Evolutionary conservation across 2,113 vertebrate species (phyloP).

Genomic region (Ciconia stormi): DNA sequence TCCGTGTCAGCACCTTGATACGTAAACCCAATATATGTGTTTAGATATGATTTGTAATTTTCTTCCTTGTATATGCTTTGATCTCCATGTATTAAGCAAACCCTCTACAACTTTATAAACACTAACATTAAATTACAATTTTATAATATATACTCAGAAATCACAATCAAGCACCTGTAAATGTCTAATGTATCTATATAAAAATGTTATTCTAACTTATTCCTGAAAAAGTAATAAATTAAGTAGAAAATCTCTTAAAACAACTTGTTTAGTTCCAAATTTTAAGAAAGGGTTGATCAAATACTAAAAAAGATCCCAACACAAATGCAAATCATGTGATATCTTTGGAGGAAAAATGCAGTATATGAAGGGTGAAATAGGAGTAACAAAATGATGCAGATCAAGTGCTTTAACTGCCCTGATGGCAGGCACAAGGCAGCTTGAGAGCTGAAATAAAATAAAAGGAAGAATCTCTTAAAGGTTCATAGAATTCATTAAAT

Average conservation of each 20-base stretch:
- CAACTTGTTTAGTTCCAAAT: neutral
- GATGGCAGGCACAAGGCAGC: neutral
- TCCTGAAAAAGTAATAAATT: neutral
- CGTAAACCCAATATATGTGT: neutral
- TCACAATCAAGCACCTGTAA: neutral
- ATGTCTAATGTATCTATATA: neutral
- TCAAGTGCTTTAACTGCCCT: neutral
- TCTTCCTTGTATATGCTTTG: neutral
- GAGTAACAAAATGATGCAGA: neutral
- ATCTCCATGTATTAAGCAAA: neutral
- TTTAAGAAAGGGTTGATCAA: neutral
- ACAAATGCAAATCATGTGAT: neutral
- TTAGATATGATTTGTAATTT: neutral
- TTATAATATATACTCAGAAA: neutral
- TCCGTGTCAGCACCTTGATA: neutral
- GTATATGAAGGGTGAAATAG: slow-evolving; percentile 56
- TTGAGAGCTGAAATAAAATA: neutral
- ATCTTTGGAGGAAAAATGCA: neutral
- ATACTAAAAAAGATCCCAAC: neutral
- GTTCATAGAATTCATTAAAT: neutral
- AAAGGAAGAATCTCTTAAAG: neutral
- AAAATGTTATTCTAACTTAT: neutral
- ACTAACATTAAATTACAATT: neutral
- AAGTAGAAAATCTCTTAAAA: neutral
- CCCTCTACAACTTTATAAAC: neutral